Conservation (phyloP, 2,113 vertebrate species). For the Menura novaehollandiae region DNA sequence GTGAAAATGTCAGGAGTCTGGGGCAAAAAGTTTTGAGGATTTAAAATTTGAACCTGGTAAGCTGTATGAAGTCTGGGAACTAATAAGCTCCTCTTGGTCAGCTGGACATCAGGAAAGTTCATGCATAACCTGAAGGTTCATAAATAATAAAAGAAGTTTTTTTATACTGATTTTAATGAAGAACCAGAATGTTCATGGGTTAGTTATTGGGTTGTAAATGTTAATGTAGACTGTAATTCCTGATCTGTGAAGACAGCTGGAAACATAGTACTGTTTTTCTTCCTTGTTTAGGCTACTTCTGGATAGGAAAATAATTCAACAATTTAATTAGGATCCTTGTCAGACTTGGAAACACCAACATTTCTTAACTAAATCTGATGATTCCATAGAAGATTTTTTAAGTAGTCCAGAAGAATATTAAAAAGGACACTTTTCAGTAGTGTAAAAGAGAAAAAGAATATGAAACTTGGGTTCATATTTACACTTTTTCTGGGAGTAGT, state of each 20-base stretch:
- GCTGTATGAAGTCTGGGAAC: neutral
- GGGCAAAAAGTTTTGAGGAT: neutral
- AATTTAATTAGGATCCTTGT: neutral
- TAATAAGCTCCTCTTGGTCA: neutral
- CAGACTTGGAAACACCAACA: neutral
- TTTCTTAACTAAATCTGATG: neutral
- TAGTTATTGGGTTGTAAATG: neutral
- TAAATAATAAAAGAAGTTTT: neutral
- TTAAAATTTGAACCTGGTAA: neutral
- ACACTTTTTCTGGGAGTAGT: neutral
- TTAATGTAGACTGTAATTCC: slow-evolving; percentile 2
- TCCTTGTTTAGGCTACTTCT: neutral
- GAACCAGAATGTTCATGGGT: neutral
- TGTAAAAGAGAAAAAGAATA: neutral
- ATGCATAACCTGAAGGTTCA: slow-evolving; percentile 5
- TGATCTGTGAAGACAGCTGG: neutral
- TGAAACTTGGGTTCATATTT: neutral
- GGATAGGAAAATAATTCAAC: neutral
- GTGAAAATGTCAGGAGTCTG: slow-evolving; percentile 3
- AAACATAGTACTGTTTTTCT: neutral
- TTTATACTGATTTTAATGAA: neutral
- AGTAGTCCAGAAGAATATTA: neutral
- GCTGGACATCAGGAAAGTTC: slow-evolving; percentile 16
- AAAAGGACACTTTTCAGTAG: neutral
- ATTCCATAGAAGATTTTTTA: neutral